Evolutionary conservation across 2,113 vertebrate species (phyloP).

Genomic region (Hemicordylus capensis): DNA sequence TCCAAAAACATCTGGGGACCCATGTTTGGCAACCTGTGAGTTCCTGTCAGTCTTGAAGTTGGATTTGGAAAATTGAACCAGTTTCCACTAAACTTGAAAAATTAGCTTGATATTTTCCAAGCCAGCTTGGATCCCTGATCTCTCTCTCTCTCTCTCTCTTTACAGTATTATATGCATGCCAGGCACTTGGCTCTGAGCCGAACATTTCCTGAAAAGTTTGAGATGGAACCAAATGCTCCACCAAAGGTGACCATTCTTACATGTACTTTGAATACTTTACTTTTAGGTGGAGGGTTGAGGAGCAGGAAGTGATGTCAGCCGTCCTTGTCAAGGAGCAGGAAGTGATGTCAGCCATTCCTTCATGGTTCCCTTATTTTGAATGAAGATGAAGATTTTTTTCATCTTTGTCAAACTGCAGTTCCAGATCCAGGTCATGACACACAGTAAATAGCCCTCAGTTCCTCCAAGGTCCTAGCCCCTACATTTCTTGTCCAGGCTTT

Average conservation of each 20-base stretch:
- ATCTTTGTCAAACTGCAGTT: too few relatives aligned
- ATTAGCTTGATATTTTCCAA: too few relatives aligned
- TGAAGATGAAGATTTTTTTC: too few relatives aligned
- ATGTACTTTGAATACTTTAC: not conserved
- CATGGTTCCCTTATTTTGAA: not conserved
- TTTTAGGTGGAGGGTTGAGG: not conserved
- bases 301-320: not conserved
- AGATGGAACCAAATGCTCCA: conserved; percentile 81
- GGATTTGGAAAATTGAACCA: too few relatives aligned
- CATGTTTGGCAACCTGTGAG: too few relatives aligned
- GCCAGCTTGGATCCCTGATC: too few relatives aligned
- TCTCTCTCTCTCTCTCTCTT: conserved; percentile 26
- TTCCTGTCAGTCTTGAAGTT: too few relatives aligned
- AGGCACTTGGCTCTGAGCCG: conserved; percentile 89
- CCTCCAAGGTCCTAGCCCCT: not conserved
- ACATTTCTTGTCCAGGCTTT: too few relatives aligned
- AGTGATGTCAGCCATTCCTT: not conserved
- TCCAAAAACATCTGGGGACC: too few relatives aligned
- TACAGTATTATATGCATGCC: conserved; percentile 91
- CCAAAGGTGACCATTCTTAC: conserved; percentile 77
- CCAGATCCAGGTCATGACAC: not conserved
- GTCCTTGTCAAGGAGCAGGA: not conserved
- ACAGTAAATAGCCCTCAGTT: not conserved
- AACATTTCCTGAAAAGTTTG: conserved; percentile 92
- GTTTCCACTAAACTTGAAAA: not conserved